phyloP scores from a whole-genome alignment of 2,113 vertebrate species.

The Pontoporia blainvillei region DNA sequence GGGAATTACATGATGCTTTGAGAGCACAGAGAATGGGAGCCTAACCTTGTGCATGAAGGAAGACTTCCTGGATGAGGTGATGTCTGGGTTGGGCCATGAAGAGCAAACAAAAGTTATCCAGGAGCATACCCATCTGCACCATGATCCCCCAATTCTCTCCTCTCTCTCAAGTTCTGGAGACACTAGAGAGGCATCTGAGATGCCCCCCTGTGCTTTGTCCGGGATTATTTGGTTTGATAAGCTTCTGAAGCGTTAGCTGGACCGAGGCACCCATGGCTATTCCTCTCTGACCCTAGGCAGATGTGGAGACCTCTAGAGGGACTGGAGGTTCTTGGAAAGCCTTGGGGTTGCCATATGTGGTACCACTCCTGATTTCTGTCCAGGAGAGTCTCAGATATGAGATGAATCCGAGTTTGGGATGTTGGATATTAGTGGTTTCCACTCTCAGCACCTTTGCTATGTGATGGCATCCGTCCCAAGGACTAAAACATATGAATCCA shows the following conservation, averaged over 20 bases:
- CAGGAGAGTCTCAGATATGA: background rate
- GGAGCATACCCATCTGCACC: background rate
- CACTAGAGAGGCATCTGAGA: background rate
- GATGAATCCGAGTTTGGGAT: background rate
- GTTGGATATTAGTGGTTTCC: background rate
- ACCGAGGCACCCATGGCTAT: background rate
- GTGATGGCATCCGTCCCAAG: background rate
- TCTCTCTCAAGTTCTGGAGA: background rate
- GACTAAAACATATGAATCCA: background rate
- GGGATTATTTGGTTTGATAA: background rate
- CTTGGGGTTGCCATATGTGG: background rate
- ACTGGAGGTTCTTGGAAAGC: background rate
- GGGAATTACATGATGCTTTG: background rate
- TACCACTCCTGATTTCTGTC: background rate
- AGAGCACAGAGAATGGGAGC: background rate
- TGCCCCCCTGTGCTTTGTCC: background rate
- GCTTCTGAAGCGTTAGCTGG: background rate
- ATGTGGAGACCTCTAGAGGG: background rate
- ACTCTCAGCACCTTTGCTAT: background rate
- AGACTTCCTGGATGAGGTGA: conserved; percentile 1
- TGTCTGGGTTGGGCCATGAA: background rate
- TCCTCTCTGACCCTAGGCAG: background rate
- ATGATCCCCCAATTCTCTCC: background rate
- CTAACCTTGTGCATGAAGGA: background rate
- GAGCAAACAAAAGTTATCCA: background rate